Conservation (phyloP, 2,797 vertebrate genomes). For the Hoplostethus mediterraneus region DNA sequence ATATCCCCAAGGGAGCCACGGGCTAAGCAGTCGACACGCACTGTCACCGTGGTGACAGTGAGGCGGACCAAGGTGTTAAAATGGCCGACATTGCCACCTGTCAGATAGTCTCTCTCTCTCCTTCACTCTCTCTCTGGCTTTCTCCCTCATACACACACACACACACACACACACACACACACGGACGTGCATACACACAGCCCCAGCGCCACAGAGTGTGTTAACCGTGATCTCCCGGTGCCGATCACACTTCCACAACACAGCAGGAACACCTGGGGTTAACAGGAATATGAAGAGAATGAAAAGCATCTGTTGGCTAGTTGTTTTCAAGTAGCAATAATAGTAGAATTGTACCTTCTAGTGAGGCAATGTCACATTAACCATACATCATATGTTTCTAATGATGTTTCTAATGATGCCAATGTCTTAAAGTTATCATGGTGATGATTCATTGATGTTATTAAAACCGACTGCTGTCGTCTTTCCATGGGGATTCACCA, state of each 20-base stretch:
- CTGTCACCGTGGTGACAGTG: slow-evolving; percentile 9
- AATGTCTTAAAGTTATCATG: too few relatives aligned
- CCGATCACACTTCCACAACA: slow-evolving; percentile 46
- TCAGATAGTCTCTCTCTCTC: slow-evolving; percentile 15
- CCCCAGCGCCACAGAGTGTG: not conserved
- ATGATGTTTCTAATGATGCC: too few relatives aligned
- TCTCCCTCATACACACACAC: not conserved
- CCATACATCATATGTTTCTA: too few relatives aligned
- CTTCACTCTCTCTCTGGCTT: slow-evolving; percentile 2
- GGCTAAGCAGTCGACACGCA: slow-evolving; percentile 18
- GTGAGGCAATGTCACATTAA: not conserved
- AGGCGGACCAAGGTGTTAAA: slow-evolving; percentile 47
- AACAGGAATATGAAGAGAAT: slow-evolving; percentile 1
- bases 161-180: slow-evolving; percentile 23
- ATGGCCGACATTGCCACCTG: slow-evolving; percentile 45
- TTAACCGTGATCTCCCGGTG: slow-evolving; percentile 17
- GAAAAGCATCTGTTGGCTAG: not conserved
- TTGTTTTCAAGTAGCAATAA: too few relatives aligned
- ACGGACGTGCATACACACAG: slow-evolving; percentile 12
- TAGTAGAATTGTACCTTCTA: not conserved
- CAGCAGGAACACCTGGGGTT: slow-evolving; percentile 9
- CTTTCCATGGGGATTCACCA: too few relatives aligned
- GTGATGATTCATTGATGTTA: too few relatives aligned
- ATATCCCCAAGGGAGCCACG: slow-evolving; percentile 20
- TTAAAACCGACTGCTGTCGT: too few relatives aligned